Conservation (phyloP, 2,113 vertebrate species). For the Sebastes fasciatus region DNA sequence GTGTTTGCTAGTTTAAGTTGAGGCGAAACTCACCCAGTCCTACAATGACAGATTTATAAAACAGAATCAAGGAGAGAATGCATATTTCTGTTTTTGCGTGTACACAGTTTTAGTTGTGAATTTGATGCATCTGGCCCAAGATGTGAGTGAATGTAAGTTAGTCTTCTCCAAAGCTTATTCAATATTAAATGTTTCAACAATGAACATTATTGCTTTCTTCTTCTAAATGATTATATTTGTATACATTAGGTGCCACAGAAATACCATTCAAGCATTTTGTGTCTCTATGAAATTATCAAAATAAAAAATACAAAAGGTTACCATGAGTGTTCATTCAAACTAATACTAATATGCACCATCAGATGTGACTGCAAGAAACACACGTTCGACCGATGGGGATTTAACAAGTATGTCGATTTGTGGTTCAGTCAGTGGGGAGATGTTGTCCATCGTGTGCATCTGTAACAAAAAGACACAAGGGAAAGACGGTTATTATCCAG, state of each 20-base stretch:
- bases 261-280: slow-evolving; percentile 26
- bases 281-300: slow-evolving; percentile 38
- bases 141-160: slow-evolving; percentile 44
- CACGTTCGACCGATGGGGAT: slow-evolving; percentile 13
- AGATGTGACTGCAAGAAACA: slow-evolving; percentile 23
- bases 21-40: not conserved
- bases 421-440: slow-evolving; percentile 27
- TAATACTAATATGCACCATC: slow-evolving; percentile 20
- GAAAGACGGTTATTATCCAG: slow-evolving; percentile 21
- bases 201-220: not conserved
- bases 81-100: not conserved
- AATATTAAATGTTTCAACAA: slow-evolving; percentile 7
- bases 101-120: not conserved
- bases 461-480: slow-evolving; percentile 25
- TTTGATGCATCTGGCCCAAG: slow-evolving; percentile 17
- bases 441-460: slow-evolving; percentile 9
- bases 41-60: not conserved
- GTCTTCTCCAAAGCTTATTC: slow-evolving; percentile 18
- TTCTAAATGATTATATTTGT: slow-evolving; percentile 25
- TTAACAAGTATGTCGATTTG: slow-evolving; percentile 21
- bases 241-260: not conserved
- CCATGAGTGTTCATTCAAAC: slow-evolving; percentile 34
- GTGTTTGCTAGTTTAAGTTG: too few species aligned
- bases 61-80: not conserved
- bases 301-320: slow-evolving; percentile 67